A percentile compares a stretch with the other conserved stretches of the same genome.
Conservation (phyloP, 2,888 invertebrate genomes). For the Orthosia gothica region DNA sequence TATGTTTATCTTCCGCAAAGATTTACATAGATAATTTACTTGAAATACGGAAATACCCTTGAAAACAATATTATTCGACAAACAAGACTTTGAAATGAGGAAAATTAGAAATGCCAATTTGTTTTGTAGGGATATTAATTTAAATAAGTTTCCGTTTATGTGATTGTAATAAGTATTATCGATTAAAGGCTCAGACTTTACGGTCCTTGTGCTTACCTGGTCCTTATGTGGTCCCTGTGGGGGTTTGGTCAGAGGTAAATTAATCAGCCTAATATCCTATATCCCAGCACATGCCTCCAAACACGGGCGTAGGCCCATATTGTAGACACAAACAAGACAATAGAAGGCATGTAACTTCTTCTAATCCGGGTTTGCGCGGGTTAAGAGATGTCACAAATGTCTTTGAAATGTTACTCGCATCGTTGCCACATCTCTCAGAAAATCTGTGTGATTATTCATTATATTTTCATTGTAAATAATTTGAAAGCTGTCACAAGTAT, state of each 20-base stretch:
- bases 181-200: too few relatives aligned
- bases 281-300: too few relatives aligned
- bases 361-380: too few relatives aligned
- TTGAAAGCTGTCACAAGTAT: neutral
- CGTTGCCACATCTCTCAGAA: neutral
- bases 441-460: neutral
- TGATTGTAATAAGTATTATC: neutral
- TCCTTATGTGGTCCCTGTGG: too few relatives aligned
- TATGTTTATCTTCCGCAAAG: neutral
- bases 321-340: too few relatives aligned
- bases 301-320: too few relatives aligned
- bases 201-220: too few relatives aligned
- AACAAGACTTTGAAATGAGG: neutral
- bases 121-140: neutral
- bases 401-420: too few relatives aligned
- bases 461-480: neutral
- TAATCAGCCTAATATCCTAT: too few relatives aligned
- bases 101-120: neutral
- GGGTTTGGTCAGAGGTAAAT: too few relatives aligned
- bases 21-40: conserved; percentile 4
- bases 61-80: neutral
- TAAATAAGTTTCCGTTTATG: neutral
- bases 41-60: neutral
- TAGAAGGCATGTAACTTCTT: too few relatives aligned
- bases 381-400: too few relatives aligned